These are phyloP conservation scores for Antechinus flavipes DNA, from an alignment of 2,113 vertebrate genomes.

Conservation along the genomic window DNA sequence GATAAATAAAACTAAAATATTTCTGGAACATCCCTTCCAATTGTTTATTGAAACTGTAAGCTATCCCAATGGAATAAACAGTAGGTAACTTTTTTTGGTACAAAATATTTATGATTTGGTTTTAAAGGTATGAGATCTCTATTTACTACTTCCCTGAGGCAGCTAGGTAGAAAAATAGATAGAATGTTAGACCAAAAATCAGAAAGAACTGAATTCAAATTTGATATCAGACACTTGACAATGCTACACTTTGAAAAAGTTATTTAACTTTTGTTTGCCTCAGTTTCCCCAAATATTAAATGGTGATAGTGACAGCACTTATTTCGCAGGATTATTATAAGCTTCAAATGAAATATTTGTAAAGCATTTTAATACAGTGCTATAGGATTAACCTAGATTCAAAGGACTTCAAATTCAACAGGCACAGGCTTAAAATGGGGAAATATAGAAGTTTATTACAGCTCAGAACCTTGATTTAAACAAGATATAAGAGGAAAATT, in stretches of 20 bases:
- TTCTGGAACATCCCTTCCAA: neutral
- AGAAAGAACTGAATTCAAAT: neutral
- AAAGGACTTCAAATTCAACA: too few relatives aligned
- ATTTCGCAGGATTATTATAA: neutral
- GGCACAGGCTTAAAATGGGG: too few relatives aligned
- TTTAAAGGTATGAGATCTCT: neutral
- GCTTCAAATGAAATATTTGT: neutral
- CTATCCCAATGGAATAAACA: neutral
- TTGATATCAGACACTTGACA: neutral
- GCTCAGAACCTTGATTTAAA: too few relatives aligned
- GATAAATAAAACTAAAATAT: neutral
- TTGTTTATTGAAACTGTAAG: neutral
- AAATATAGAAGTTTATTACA: too few relatives aligned
- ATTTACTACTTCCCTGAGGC: neutral
- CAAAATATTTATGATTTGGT: neutral
- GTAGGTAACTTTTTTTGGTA: neutral
- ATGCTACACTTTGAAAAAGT: neutral
- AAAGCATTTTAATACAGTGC: neutral
- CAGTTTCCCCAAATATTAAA: neutral
- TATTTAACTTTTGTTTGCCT: neutral
- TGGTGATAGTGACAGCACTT: neutral
- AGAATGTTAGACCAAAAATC: neutral
- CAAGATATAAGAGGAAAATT: too few relatives aligned
- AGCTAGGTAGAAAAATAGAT: neutral
- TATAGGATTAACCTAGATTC: too few relatives aligned